Evolutionary conservation across 2,888 invertebrate genomes (phyloP), one percentile per base, ranked within the genome.

Genomic region (Tetropium fuscum): DNA sequence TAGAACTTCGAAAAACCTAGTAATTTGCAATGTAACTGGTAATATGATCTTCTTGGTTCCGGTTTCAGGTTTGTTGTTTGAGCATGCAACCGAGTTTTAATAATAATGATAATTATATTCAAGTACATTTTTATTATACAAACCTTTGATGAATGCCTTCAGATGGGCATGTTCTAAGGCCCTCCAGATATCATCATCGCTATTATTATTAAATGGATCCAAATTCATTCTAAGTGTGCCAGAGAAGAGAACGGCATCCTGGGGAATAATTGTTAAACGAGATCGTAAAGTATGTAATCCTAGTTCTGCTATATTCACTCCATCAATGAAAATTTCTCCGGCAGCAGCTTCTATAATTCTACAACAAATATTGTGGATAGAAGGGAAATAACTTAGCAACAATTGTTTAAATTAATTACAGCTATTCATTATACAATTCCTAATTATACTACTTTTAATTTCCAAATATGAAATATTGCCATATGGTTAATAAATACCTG

Each of bases 241-340:
- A 13, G 95, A 95, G 84, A 98, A 98, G 60, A 98, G 85, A 40
- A 97, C 94, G 0, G 97, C 97, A 84, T 98, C 98, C 85, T 98
- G 92, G 36, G 92, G 91, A 79, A 92, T 95, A 76, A 95, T 94
- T 34, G 95, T 95, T 69, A 95, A 85, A 66, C 91, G 87, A 6
- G 92, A 90, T 58, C 96, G 87, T 64, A 97, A 83, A 75, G 92
- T 90, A 81, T 96, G 96, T 40, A 97, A 86, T 11, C 96, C 96
- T 71, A 97, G 84, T 43, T 86, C 86, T 5, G 92, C 83, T 69
- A 97, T 91, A 78, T 95, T 92, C 48, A 93, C 83, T 45, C 88
- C 92, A 82, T 96, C 96, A 74, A 97, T 94, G 57, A 88, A 78
- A 71, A 97, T 96, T 70, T 87, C 85, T 27, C 96, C 96, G 67